Percentiles rank a stretch among this genome's conserved stretches.
These are phyloP conservation scores for Lamellibrachia luymesi DNA, from an alignment of 1,140 invertebrate species.

Conservation along the genomic window DNA sequence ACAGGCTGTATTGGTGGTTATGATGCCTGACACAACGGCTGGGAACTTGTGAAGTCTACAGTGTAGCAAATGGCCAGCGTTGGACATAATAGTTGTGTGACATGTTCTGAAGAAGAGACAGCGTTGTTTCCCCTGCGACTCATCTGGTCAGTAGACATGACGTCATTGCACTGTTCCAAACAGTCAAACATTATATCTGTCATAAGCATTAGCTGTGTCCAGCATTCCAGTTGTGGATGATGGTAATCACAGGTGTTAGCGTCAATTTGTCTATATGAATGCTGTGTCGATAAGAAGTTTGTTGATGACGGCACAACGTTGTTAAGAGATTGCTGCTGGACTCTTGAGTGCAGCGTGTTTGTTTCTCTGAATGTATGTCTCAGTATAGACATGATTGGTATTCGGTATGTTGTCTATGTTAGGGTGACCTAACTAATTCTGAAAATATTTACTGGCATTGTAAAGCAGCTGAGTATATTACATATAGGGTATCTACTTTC, in stretches of 20 bases:
- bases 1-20: no score
- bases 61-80: no score
- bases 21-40: no score
- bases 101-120: not conserved
- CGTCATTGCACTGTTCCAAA: not conserved
- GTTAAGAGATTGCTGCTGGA: not conserved
- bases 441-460: not conserved
- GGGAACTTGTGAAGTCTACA: no score
- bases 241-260: not conserved
- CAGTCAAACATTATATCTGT: not conserved
- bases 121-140: not conserved
- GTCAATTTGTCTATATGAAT: not conserved
- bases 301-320: not conserved
- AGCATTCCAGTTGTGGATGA: not conserved
- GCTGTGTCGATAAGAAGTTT: not conserved
- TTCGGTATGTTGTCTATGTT: constrained; percentile 1
- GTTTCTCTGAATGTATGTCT: not conserved
- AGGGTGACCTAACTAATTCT: not conserved
- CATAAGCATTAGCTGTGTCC: not conserved
- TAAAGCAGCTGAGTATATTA: not conserved
- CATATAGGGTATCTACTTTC: not conserved
- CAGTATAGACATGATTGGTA: not conserved
- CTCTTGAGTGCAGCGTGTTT: not conserved
- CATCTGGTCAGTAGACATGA: not conserved
- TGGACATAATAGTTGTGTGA: no score